These are phyloP conservation scores for Pseudomyrmex gracilis DNA, from an alignment of 1,140 invertebrate species.

Conservation along the genomic window DNA sequence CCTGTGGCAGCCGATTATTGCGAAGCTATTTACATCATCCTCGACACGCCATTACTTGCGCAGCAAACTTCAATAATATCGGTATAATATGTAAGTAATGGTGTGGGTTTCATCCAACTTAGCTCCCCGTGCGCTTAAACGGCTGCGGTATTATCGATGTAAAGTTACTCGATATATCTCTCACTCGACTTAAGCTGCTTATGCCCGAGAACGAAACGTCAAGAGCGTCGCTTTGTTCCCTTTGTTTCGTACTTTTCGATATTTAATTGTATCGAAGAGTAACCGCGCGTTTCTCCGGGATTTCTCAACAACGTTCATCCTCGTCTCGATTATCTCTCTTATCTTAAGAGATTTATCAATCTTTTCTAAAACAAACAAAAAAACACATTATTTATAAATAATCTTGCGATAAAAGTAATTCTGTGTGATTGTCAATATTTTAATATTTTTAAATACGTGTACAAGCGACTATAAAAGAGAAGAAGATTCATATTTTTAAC, in stretches of 20 bases:
- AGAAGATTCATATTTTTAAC: background rate
- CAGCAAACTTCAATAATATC: constrained; percentile 60
- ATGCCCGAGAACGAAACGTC: constrained; percentile 23
- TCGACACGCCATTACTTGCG: constrained; percentile 55
- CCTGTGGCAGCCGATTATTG: constrained; percentile 52
- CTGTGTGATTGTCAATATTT: too few relatives aligned
- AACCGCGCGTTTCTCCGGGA: too few relatives aligned
- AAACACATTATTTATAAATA: too few relatives aligned
- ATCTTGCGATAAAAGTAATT: too few relatives aligned
- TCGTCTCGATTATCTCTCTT: too few relatives aligned
- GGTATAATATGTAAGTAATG: constrained; percentile 53
- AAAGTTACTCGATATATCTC: constrained; percentile 28
- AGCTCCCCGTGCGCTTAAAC: constrained; percentile 22
- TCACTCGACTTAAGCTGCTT: background rate
- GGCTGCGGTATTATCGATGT: constrained; percentile 38
- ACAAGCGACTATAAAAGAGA: background rate
- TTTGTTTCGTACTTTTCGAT: too few relatives aligned
- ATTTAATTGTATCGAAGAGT: background rate
- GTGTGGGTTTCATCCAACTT: constrained; percentile 57
- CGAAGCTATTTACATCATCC: constrained; percentile 57
- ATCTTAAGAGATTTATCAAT: too few relatives aligned
- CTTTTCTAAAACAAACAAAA: too few relatives aligned
- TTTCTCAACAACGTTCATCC: too few relatives aligned
- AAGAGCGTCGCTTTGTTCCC: background rate
- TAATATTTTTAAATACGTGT: too few relatives aligned